A percentile compares a stretch with the other conserved stretches of the same genome.
These are phyloP conservation scores for Drosophila koepferae DNA, from an alignment of 2,888 invertebrate genomes.

Conservation along the genomic window DNA sequence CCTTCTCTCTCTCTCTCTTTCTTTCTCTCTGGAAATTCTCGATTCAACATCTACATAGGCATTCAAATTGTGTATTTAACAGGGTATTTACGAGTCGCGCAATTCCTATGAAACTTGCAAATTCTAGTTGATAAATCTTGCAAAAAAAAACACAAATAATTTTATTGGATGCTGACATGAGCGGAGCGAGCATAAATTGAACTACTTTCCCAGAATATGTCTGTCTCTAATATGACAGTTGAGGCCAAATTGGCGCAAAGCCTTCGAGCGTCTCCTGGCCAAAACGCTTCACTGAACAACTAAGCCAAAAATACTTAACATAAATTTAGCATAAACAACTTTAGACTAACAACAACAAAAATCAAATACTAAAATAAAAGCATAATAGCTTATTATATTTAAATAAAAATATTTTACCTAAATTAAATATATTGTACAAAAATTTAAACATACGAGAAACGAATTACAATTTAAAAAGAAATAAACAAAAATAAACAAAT, in stretches of 20 bases:
- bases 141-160: background rate
- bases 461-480: no score
- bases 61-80: no score
- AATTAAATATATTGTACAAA: background rate
- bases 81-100: background rate
- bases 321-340: background rate
- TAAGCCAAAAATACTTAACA: background rate
- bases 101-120: no score
- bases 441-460: no score
- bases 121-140: background rate
- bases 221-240: background rate
- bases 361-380: background rate
- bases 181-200: background rate
- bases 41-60: no score
- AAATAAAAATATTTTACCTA: background rate
- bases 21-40: background rate
- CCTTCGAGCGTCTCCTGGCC: background rate
- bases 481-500: no score
- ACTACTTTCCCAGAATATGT: background rate
- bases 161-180: background rate
- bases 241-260: conserved; percentile 6
- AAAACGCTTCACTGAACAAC: background rate
- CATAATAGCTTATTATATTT: background rate
- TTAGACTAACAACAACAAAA: background rate
- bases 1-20: background rate